Base-by-base conservation (phyloP, 1,140 invertebrate genomes). In the Dolichoris vasculosae region DNA sequence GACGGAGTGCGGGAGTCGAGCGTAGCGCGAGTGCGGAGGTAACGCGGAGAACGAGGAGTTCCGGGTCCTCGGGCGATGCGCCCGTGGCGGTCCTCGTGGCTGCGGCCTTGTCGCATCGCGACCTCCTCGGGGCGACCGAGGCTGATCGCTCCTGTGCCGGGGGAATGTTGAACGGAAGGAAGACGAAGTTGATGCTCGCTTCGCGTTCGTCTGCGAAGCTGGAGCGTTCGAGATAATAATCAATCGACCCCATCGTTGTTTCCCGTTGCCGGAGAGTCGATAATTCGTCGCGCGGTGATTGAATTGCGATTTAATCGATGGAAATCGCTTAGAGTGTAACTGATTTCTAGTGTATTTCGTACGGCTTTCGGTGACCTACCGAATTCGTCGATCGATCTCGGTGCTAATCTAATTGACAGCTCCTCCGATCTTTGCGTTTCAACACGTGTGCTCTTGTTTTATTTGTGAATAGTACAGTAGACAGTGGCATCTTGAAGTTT, bases 401-500 rank as follows among this genome's bases (percentile, higher is more conserved):
- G 55, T 59, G 55, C 51, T 2, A 59, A 26, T 26, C 23, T 26
- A 59, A 0, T 26, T 59, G 55, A 26, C 55, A 46, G 55, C 55
- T 59, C 23, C 4, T 55, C 23, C 9, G 4, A 7, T 26, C 55
- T 4, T 2, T 59, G 7, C 23, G 13, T 23, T 59, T 59, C 26
- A 59, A 26, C 55, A 59, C 13, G 55, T 26, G 55, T 59, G 23
- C 55, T 59, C 26, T 26, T 59, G 55, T 59, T 59, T 69, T 82
- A 69, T 48, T 23, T 30, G 64, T 71, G 55, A 48, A 69, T 51
- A 82, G 40, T 32, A 82, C 17, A 8, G 79, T 26, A 69, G 67
- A 75, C 69, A 82, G 81, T 75, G 81, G 32, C 63, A 69, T 32
- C 13, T 48, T 26, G 40, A 20, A 40, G 69, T 82, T 55, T 82